Evolutionary conservation across 1,140 invertebrate genomes (phyloP).

Genomic region (Zaprionus africanus): DNA sequence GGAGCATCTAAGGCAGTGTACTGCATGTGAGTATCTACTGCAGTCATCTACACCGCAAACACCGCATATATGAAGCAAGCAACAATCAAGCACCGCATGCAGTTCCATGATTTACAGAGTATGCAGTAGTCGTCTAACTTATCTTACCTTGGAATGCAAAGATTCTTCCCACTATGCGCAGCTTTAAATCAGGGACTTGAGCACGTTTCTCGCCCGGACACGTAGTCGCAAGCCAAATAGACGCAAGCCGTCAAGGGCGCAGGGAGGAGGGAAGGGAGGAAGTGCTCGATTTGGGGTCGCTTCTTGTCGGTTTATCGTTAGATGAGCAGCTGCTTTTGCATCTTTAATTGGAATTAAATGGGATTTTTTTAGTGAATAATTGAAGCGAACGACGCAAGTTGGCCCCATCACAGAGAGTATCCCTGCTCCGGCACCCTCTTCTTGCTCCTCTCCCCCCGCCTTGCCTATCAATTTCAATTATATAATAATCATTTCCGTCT

Average conservation of each 20-base stretch:
- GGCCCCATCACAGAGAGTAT: not conserved
- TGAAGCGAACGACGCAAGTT: constrained; percentile 50
- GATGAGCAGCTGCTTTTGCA: constrained; percentile 69
- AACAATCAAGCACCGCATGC: no score
- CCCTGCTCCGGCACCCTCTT: not conserved
- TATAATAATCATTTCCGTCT: constrained; percentile 80
- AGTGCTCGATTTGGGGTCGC: constrained; percentile 20
- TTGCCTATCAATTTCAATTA: constrained; percentile 80
- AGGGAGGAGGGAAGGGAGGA: not conserved
- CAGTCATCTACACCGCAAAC: no score
- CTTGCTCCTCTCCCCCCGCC: not conserved
- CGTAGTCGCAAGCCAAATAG: constrained; percentile 36
- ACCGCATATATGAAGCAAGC: no score
- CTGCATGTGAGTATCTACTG: no score
- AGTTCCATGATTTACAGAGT: not conserved
- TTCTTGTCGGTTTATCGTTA: constrained; percentile 58
- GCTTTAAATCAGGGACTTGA: constrained; percentile 66
- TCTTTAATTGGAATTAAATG: constrained; percentile 80
- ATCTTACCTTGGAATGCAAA: not conserved
- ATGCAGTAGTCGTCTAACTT: not conserved
- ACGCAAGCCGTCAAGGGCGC: not conserved
- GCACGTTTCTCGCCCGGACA: constrained; percentile 56
- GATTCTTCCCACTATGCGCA: constrained; percentile 28
- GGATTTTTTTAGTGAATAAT: constrained; percentile 72
- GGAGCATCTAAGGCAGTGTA: not conserved